phyloP scores from a whole-genome alignment of 2,797 vertebrate genomes.

The Nannoperca australis region DNA sequence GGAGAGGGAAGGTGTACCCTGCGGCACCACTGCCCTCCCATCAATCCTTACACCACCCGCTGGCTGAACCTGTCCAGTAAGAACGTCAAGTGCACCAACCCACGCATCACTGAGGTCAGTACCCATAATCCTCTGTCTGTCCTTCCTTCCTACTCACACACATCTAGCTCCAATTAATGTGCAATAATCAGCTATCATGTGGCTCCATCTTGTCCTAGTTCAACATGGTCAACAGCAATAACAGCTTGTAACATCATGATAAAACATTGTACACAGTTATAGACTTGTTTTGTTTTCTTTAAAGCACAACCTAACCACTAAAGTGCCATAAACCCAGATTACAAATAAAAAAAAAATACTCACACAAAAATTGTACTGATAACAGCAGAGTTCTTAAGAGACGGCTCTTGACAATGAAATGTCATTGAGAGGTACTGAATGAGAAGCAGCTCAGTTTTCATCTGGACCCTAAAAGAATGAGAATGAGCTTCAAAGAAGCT shows the following conservation, averaged over 20 bases:
- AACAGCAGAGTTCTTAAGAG: slow-evolving; percentile 24
- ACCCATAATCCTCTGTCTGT: slow-evolving; percentile 28
- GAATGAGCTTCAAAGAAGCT: slow-evolving; percentile 45
- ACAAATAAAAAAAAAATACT: background rate
- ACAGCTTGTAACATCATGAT: slow-evolving; percentile 6
- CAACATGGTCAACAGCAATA: background rate
- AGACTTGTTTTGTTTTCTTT: slow-evolving; percentile 13
- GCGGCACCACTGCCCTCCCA: slow-evolving; percentile 89
- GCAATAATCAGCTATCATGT: slow-evolving; percentile 24
- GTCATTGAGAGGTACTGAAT: slow-evolving; percentile 28
- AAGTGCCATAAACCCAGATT: slow-evolving; percentile 3
- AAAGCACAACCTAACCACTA: background rate
- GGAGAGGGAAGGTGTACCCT: slow-evolving; percentile 91
- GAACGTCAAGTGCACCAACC: slow-evolving; percentile 97
- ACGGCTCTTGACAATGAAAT: slow-evolving; percentile 24
- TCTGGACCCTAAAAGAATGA: slow-evolving; percentile 51
- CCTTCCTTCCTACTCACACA: slow-evolving; percentile 33
- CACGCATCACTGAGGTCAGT: slow-evolving; percentile 96
- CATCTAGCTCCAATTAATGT: slow-evolving; percentile 26
- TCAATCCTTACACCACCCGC: slow-evolving; percentile 87
- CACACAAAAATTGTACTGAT: background rate
- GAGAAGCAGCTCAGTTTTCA: slow-evolving; percentile 39
- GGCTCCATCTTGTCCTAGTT: background rate
- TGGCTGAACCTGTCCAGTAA: slow-evolving; percentile 95
- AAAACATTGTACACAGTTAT: slow-evolving; percentile 9